phyloP scores from a whole-genome alignment of 2,113 vertebrate species.

The Neotoma lepida region DNA sequence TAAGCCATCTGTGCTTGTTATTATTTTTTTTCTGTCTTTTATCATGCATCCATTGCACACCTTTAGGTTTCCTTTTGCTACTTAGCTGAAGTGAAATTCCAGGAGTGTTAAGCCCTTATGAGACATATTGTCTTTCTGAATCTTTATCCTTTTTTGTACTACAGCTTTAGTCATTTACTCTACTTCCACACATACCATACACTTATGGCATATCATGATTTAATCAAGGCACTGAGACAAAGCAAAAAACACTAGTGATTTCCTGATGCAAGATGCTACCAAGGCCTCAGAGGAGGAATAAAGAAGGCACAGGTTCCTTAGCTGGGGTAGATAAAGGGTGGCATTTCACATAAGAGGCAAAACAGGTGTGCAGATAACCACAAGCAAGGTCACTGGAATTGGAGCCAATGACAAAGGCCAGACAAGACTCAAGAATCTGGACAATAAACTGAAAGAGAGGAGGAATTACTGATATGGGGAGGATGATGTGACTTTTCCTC shows the following conservation, averaged over 20 bases:
- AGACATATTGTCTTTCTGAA: neutral
- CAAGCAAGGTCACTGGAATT: neutral
- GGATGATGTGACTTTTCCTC: no score
- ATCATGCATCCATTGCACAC: neutral
- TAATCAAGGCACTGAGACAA: neutral
- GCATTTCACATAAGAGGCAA: neutral
- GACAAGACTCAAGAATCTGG: neutral
- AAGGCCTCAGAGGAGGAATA: neutral
- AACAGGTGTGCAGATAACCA: neutral
- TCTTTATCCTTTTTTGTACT: neutral
- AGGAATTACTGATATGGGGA: neutral
- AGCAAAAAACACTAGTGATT: neutral
- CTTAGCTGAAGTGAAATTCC: neutral
- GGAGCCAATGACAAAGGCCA: neutral
- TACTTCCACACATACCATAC: neutral
- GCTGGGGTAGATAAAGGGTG: neutral
- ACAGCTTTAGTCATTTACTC: neutral
- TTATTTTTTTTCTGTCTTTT: constrained; percentile 20
- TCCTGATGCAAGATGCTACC: rapidly evolving
- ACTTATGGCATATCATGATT: neutral
- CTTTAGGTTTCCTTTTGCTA: neutral
- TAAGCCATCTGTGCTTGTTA: neutral
- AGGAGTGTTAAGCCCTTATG: neutral
- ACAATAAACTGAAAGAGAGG: neutral
- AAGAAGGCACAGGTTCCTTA: neutral